Evolutionary conservation across 2,797 vertebrate genomes (phyloP).

Genomic region (Gephyroberyx darwinii): DNA sequence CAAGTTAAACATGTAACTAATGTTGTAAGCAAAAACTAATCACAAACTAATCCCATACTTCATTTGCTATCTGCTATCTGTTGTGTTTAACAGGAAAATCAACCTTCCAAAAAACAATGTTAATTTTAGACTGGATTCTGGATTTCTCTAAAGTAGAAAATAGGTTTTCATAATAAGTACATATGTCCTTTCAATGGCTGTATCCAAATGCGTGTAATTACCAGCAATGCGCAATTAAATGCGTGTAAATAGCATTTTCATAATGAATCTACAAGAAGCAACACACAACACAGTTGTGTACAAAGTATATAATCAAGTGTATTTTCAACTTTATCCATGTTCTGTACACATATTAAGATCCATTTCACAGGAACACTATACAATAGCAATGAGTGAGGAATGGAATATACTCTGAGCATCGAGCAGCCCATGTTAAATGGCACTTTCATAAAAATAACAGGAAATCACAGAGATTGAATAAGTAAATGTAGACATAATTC

Average conservation of each 20-base stretch:
- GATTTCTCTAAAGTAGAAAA: too few species aligned
- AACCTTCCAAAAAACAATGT: too few species aligned
- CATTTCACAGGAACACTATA: slow-evolving; percentile 89
- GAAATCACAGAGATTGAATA: slow-evolving; percentile 78
- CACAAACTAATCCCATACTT: too few species aligned
- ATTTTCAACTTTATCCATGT: slow-evolving; percentile 87
- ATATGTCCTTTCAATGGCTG: not conserved
- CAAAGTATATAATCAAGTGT: slow-evolving; percentile 91
- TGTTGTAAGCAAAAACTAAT: slow-evolving; percentile 51
- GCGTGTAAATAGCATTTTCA: slow-evolving; percentile 10
- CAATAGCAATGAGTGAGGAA: slow-evolving; percentile 89
- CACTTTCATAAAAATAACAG: slow-evolving; percentile 80
- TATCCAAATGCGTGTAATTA: too few species aligned
- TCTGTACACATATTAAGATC: slow-evolving; percentile 88
- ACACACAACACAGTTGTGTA: slow-evolving; percentile 80
- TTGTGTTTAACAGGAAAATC: too few species aligned
- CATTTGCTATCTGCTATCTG: too few species aligned
- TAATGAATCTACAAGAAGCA: slow-evolving; percentile 63
- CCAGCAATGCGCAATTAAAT: too few species aligned
- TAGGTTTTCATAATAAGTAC: too few species aligned
- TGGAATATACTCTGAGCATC: slow-evolving; percentile 82
- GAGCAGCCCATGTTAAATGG: slow-evolving; percentile 81
- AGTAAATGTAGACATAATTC: slow-evolving; percentile 74
- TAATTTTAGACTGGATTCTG: too few species aligned
- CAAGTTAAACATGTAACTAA: slow-evolving; percentile 50